Conservation (phyloP, 2,797 vertebrate species). For the Hozukius guyotensis region DNA sequence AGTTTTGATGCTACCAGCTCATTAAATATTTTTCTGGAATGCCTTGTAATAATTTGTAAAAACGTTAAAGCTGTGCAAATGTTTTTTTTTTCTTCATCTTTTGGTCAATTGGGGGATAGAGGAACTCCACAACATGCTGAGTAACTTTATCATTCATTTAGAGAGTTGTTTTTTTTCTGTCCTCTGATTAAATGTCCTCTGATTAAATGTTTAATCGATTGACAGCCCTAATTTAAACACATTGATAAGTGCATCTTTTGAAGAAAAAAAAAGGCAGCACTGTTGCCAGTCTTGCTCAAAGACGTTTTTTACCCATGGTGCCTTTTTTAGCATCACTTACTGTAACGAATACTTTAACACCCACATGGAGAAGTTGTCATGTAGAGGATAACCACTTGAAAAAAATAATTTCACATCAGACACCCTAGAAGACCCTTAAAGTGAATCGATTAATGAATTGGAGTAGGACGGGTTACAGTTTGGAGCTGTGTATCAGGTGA, state of each 20-base stretch:
- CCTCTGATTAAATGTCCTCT: not conserved
- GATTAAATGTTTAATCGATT: no score
- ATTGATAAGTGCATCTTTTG: not conserved
- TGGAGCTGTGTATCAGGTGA: not conserved
- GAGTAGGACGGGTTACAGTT: not conserved
- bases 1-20: not conserved
- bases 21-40: not conserved
- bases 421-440: not conserved
- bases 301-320: not conserved
- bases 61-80: not conserved
- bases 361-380: not conserved
- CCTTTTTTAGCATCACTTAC: not conserved
- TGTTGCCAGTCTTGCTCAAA: not conserved
- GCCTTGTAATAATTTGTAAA: not conserved
- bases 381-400: not conserved
- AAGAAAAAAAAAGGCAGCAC: not conserved
- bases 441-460: not conserved
- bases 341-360: not conserved
- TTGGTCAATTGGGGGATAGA: not conserved
- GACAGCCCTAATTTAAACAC: not conserved
- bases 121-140: not conserved
- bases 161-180: not conserved
- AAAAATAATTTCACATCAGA: constrained; percentile 4
- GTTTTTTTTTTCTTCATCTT: not conserved
- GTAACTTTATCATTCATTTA: not conserved